Percentiles rank a stretch among this genome's conserved stretches.
Evolutionary conservation across 2,113 vertebrate genomes (phyloP).

Genomic region (Argyrosomus japonicus): DNA sequence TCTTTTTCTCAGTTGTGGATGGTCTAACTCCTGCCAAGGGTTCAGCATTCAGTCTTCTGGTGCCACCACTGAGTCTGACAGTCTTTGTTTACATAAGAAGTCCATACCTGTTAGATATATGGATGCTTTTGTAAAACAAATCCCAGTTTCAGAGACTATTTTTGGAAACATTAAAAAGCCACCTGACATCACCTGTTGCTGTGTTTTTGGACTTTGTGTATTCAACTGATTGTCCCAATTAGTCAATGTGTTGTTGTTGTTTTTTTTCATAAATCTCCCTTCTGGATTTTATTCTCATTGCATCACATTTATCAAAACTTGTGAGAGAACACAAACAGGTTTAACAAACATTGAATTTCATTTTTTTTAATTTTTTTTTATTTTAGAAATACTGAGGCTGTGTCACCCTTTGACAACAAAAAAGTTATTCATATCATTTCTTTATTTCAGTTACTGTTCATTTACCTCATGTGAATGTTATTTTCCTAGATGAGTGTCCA

Average conservation of each 20-base stretch:
- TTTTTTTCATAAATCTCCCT: neutral
- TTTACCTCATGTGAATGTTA: neutral
- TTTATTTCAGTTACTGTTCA: neutral
- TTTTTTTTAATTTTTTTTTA: no score
- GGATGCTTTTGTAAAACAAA: conserved; percentile 82
- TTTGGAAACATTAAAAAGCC: conserved; percentile 83
- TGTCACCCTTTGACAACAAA: neutral
- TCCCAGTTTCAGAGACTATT: conserved; percentile 83
- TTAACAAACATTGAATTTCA: neutral
- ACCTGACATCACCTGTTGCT: conserved; percentile 71
- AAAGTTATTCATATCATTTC: neutral
- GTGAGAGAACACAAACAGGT: neutral
- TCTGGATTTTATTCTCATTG: neutral
- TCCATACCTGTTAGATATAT: conserved; percentile 74
- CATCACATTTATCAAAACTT: neutral
- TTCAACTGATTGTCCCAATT: neutral
- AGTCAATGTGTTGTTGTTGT: neutral
- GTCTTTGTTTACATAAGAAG: conserved; percentile 80
- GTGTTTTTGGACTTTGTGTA: conserved; percentile 21
- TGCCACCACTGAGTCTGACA: conserved; percentile 63
- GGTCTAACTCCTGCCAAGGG: conserved; percentile 50
- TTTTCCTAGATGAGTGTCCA: neutral
- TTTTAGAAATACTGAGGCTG: neutral
- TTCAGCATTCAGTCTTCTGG: conserved; percentile 63
- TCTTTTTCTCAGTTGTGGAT: conserved; percentile 55